phyloP scores from a whole-genome alignment of 2,797 vertebrate species.

The Forpus xanthops region DNA sequence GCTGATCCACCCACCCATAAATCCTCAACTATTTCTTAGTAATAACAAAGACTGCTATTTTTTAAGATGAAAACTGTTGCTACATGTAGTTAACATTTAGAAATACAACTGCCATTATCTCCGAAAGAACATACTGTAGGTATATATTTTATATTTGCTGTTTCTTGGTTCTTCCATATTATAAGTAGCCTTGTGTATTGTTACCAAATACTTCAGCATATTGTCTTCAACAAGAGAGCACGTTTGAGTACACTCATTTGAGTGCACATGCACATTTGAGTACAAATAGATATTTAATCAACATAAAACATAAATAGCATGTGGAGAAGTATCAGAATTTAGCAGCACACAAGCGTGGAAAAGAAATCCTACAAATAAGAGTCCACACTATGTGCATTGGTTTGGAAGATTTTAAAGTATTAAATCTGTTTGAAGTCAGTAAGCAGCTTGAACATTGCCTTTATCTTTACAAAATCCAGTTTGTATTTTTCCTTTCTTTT shows the following conservation, averaged over 20 bases:
- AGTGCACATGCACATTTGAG: too few species aligned
- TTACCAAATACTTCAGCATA: background rate
- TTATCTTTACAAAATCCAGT: background rate
- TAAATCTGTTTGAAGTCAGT: background rate
- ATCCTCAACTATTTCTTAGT: background rate
- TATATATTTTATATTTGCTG: background rate
- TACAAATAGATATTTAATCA: background rate
- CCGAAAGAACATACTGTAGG: background rate
- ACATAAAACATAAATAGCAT: background rate
- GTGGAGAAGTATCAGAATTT: background rate
- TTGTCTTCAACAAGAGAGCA: background rate
- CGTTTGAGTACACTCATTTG: fast-evolving
- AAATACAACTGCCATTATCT: background rate
- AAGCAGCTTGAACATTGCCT: background rate
- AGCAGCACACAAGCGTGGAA: background rate
- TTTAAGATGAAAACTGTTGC: background rate
- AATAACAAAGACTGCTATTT: background rate
- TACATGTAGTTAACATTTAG: background rate
- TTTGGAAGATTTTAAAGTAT: background rate
- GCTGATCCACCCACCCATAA: background rate
- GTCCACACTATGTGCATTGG: background rate
- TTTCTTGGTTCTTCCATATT: background rate
- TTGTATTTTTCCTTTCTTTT: background rate
- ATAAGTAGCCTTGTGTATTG: background rate
- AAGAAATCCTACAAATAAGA: background rate